Base-by-base conservation (phyloP, 2,888 invertebrate species). In the Drosophila cyrtoloma region DNA sequence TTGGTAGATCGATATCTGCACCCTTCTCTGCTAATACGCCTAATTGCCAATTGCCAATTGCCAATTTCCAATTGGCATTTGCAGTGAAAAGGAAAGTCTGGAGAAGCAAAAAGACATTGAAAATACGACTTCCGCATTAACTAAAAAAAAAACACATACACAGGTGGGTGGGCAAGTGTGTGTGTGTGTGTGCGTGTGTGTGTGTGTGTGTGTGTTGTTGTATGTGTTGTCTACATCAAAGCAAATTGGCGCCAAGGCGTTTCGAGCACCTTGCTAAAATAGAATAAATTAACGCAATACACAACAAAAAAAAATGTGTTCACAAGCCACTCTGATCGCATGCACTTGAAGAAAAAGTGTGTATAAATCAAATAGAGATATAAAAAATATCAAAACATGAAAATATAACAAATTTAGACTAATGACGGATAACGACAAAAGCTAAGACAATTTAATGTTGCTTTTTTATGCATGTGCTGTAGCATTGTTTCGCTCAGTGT, bases 101-200 rank as follows among this genome's bases (percentile, higher is more conserved):
- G 51, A 52, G 72, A 75, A 63, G 39, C 53, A 57, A 73, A 77
- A 71, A 59, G 88, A 72, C 84, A 81, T 81, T 87, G 83, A 72
- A 84, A 80, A 64, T 58, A 64, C 71, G 50, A 83, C 77, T 81
- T 81, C 71, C 79, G 75, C 52, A 32, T 55, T 28, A 56, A 58
- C 50, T 42, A 51, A 44, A 28, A n/a, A 12, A 22, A n/a, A 35
- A 26, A 10, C 4, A 33, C 12, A 37, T 6, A 7, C 19, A 66
- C 67, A 68, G 70, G 69, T 76, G 72, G 65, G 66, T 64, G 60
- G 19, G 53, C 55, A 53, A 16, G 53, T 62, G 39, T 52, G 55
- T 57, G n/a, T 32, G n/a, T 32, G 53, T 62, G 39, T 52, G 55
- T 57, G n/a, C 28, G 53, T 59, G 39, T 52, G 55, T 57, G n/a